Evolutionary conservation across 2,797 vertebrate genomes (phyloP), one percentile per base, ranked within the genome.

Genomic region (Petrocephalus sullivani): DNA sequence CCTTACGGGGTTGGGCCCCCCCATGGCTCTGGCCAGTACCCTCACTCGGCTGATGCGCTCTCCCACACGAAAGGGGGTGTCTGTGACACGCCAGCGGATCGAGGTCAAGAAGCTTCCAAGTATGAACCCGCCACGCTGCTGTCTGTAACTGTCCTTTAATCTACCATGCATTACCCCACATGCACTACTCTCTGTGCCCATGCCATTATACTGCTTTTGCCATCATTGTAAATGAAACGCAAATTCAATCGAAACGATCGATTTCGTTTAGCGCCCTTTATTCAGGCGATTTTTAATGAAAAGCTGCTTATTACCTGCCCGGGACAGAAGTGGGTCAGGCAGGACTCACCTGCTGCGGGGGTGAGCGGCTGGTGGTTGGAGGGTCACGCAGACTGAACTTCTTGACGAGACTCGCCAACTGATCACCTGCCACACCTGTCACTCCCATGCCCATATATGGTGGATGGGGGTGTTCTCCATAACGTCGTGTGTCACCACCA

Each of bases 401-500:
- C 92, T 91, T 90, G 90, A 92, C 90, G 87, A 56, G 33, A 53
- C 87, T 89, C 88, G 88, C 75, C n/a, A 19, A 46, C 90, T 58
- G 86, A 81, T 78, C 81, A 23, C 84, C 61, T 67, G 81, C 87
- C 53, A 54, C 86, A 19, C 84, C 53, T 84, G 83, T 87, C 53
- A 86, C 71, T 85, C 91, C 88, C 90, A 46, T 91, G 84, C 81
- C 92, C 92, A 92, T 93, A 92, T 93, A 93, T 92, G 93, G 92
- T 85, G 85, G 91, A 33, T 58, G 58, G 89, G 87, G 60, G 60
- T 60, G 87, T 92, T 91, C 88, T 92, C 90, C 91, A 91, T 92
- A 92, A 92, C 92, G 93, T 91, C 92, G 91, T 90, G 87, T 87
- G 83, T 33, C 83, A 33, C 51, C 23, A 37, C 21, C 28, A 16